These are phyloP conservation scores for Mimumesa dahlbomi DNA, from an alignment of 2,888 invertebrate genomes.

Conservation along the genomic window DNA sequence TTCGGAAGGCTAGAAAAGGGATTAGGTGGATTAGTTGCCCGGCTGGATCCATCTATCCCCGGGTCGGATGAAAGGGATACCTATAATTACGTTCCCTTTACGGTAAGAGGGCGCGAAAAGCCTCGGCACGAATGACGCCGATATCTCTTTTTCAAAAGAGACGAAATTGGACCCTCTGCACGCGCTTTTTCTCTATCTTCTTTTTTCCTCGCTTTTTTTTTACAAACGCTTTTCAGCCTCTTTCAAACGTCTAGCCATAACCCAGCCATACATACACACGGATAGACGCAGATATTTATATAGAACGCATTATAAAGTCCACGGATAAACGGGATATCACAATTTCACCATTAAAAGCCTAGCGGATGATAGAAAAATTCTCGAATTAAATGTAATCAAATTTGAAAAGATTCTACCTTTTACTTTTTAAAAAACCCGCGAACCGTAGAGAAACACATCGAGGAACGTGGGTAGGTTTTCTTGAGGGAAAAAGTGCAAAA, in stretches of 20 bases:
- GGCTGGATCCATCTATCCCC: conserved; percentile 60
- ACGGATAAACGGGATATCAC: no score
- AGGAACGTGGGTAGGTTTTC: no score
- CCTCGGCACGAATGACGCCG: conserved; percentile 66
- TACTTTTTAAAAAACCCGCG: no score
- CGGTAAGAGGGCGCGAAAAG: conserved; percentile 65
- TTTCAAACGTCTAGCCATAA: no score
- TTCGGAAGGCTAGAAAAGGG: conserved; percentile 59
- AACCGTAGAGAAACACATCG: no score
- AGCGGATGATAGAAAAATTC: no score
- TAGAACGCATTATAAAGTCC: no score
- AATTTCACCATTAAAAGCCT: no score
- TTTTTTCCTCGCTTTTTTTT: conserved; percentile 32
- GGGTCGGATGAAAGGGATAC: conserved; percentile 63
- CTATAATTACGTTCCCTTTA: conserved; percentile 70
- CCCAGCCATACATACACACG: neutral
- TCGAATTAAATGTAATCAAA: no score
- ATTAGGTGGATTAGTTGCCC: conserved; percentile 64
- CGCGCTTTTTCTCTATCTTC: conserved; percentile 38
- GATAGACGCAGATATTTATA: neutral
- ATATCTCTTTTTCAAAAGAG: conserved; percentile 67
- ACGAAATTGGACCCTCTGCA: conserved; percentile 62
- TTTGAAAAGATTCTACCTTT: no score
- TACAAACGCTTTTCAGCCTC: conserved; percentile 39
- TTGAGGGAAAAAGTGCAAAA: neutral